phyloP scores from a whole-genome alignment of 2,888 invertebrate species.

The Leptinotarsa peninsularis region DNA sequence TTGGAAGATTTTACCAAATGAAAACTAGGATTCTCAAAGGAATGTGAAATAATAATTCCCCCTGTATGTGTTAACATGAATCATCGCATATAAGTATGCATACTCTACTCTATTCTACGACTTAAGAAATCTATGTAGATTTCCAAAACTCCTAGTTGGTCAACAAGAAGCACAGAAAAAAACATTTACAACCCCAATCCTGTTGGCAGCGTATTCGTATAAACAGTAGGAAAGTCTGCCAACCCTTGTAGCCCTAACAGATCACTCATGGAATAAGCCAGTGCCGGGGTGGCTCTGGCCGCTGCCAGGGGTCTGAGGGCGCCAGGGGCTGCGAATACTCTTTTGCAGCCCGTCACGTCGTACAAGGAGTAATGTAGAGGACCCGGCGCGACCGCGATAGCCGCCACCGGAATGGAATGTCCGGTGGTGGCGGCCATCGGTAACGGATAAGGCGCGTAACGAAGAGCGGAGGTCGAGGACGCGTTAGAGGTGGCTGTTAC shows the following conservation, averaged over 20 bases:
- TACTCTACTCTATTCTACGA: background rate
- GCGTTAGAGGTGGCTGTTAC: conserved; percentile 59
- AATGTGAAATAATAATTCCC: too few relatives aligned
- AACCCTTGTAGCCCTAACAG: conserved; percentile 78
- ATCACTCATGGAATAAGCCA: conserved; percentile 78
- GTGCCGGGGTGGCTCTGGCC: conserved; percentile 70
- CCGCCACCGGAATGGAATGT: conserved; percentile 60
- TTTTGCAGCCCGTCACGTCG: conserved; percentile 69
- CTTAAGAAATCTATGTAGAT: background rate
- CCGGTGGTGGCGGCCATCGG: conserved; percentile 49
- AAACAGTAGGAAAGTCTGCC: conserved; percentile 68
- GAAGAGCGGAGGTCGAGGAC: conserved; percentile 69
- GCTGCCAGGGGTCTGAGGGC: conserved; percentile 65
- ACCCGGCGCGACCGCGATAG: conserved; percentile 62
- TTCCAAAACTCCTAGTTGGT: conserved; percentile 3
- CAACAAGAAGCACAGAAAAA: conserved; percentile 9
- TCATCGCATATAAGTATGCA: background rate
- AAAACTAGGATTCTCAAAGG: too few relatives aligned
- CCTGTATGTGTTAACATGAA: too few relatives aligned
- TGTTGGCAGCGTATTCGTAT: conserved; percentile 77
- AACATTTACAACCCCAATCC: conserved; percentile 76
- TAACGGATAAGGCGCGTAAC: conserved; percentile 72
- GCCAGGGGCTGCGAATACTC: conserved; percentile 70
- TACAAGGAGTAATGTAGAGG: conserved; percentile 66
- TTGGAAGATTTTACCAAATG: too few relatives aligned